These are phyloP conservation scores for Leptarthrus brevirostris DNA, from an alignment of 2,888 invertebrate species.

Conservation along the genomic window DNA sequence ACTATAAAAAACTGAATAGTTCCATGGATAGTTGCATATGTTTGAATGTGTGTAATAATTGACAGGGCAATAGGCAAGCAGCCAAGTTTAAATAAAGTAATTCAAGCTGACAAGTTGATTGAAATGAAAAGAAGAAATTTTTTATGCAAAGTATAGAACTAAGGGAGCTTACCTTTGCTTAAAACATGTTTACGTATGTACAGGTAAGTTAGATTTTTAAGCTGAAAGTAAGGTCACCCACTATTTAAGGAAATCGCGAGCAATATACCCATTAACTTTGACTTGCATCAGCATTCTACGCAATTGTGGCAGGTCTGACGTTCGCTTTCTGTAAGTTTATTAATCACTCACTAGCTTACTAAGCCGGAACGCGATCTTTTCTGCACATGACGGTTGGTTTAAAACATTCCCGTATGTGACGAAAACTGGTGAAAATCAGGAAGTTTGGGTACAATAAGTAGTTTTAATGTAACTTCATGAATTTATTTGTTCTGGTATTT, in stretches of 20 bases:
- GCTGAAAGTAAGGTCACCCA: slow-evolving; percentile 2
- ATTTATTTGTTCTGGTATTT: background rate
- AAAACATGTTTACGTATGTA: background rate
- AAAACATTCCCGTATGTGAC: background rate
- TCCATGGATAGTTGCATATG: too few species aligned
- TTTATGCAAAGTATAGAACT: too few species aligned
- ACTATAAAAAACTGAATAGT: too few species aligned
- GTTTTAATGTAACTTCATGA: background rate
- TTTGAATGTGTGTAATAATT: too few species aligned
- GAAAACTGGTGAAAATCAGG: background rate
- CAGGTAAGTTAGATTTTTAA: background rate
- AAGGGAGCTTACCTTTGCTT: background rate
- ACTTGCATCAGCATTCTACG: background rate
- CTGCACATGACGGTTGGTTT: background rate
- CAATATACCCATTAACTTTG: background rate
- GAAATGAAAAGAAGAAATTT: too few species aligned
- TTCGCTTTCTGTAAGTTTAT: background rate
- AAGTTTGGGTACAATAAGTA: background rate
- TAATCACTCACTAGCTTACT: slow-evolving; percentile 1
- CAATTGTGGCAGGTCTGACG: background rate
- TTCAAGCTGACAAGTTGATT: too few species aligned
- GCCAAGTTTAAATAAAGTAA: too few species aligned
- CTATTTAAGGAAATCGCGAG: background rate
- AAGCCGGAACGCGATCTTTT: too few species aligned
- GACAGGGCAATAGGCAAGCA: too few species aligned